Evolutionary conservation across 2,888 invertebrate genomes (phyloP).

Genomic region (Caenorhabditis sp.): DNA sequence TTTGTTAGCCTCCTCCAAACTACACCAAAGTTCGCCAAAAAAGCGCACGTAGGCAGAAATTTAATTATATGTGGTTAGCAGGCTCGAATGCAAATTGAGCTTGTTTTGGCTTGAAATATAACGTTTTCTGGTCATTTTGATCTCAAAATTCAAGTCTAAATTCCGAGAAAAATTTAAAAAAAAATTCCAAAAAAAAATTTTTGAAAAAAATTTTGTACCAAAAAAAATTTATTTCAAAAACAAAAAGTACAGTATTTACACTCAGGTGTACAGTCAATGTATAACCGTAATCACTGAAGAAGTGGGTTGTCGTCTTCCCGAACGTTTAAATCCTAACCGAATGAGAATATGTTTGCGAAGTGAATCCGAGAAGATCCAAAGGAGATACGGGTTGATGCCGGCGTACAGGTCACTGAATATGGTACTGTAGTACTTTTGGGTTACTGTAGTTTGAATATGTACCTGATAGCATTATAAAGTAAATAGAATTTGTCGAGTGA

Average conservation of each 20-base stretch:
- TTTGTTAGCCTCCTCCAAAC: too few relatives aligned
- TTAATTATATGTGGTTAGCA: too few relatives aligned
- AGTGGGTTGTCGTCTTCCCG: conserved; percentile 16
- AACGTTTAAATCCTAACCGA: conserved; percentile 29
- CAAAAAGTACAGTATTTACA: neutral
- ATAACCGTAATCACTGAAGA: conserved; percentile 33
- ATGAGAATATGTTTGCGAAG: conserved; percentile 47
- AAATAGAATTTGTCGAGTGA: conserved; percentile 60
- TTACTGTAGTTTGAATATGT: neutral
- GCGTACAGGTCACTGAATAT: conserved; percentile 60
- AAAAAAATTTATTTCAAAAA: too few relatives aligned
- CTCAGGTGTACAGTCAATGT: neutral
- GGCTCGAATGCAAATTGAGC: too few relatives aligned
- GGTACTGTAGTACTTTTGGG: neutral
- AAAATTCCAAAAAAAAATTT: too few relatives aligned
- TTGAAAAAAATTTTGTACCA: too few relatives aligned
- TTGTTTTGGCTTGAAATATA: too few relatives aligned
- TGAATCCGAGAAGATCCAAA: conserved; percentile 64
- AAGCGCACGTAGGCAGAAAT: too few relatives aligned
- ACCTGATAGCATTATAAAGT: conserved; percentile 55
- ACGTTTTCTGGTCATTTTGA: too few relatives aligned
- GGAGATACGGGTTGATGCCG: conserved; percentile 62
- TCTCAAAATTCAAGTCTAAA: too few relatives aligned
- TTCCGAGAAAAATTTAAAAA: too few relatives aligned
- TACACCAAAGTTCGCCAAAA: too few relatives aligned